A percentile compares a stretch with the other conserved stretches of the same genome.
Evolutionary conservation across 2,888 invertebrate genomes (phyloP).

Genomic region (Ryuthela nishihirai): DNA sequence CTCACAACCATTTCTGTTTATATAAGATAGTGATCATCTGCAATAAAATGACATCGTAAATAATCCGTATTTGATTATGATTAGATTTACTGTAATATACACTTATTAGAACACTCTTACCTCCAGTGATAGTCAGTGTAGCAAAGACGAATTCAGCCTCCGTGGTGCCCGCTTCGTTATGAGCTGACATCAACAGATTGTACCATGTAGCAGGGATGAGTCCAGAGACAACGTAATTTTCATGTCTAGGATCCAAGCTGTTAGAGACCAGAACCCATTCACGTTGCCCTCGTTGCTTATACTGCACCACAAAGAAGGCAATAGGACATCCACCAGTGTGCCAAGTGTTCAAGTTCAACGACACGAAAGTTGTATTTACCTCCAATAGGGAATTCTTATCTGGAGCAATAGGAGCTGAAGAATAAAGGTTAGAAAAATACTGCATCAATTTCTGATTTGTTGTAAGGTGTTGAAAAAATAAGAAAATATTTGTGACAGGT

Average conservation of each 20-base stretch:
- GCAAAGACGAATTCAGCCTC: constrained; percentile 94
- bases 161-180: constrained; percentile 89
- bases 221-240: constrained; percentile 65
- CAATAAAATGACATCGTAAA: too few species aligned
- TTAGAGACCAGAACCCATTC: constrained; percentile 39
- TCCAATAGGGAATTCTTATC: constrained; percentile 42
- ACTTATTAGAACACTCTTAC: constrained; percentile 65
- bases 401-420: constrained; percentile 47
- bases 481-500: too few species aligned
- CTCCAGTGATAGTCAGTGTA: constrained; percentile 88
- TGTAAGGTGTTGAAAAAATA: too few species aligned
- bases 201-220: constrained; percentile 95
- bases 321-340: constrained; percentile 50
- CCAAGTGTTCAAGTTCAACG: constrained; percentile 49
- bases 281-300: constrained; percentile 31
- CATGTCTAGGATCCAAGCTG: constrained; percentile 35
- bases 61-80: too few species aligned
- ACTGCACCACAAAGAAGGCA: constrained; percentile 43
- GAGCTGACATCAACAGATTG: constrained; percentile 73
- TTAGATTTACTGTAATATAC: too few species aligned
- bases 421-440: too few species aligned
- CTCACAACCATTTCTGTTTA: too few species aligned
- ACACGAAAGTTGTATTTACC: constrained; percentile 49
- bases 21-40: too few species aligned
- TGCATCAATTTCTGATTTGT: too few species aligned